Evolutionary conservation across 2,888 invertebrate species (phyloP), one percentile per base, ranked within the genome.

Genomic region (Ectropis crepuscularia): DNA sequence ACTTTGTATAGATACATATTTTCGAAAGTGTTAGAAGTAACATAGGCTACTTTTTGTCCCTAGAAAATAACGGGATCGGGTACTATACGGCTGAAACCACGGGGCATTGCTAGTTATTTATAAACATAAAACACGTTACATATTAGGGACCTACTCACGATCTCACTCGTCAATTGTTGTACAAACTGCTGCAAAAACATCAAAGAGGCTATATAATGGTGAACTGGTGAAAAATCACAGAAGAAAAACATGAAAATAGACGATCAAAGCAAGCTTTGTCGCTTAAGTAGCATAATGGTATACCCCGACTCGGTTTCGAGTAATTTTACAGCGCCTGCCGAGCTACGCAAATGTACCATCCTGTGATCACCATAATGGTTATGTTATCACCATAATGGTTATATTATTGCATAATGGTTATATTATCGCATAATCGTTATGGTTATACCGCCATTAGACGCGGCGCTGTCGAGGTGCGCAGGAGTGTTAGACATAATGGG

Each of bases 331-430:
- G 46, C 39, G 6, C 0, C 57, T 58, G 45, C 58, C 46, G 59
- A 10, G 46, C 45, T 60, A 53, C 53, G 60, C 53, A 60, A 53
- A 53, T 59, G 36, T 16, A 9, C 43, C 50, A 43, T 46, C 39
- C 58, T 28, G 53, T 11, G 36, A 53, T 60, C 42, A 37, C 41
- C 48, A 60, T 60, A 47, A 53, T 60, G 53, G 47, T 53, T 46
- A 45, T 38, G 58, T 51, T 51, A 59, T 51, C 51, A 51, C 45
- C 53, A 41, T 59, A 53, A 59, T 59, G 51, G 51, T 47, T 46
- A 53, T 38, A 41, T 53, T 59, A 59, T 47, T 47, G 36, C 39
- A 41, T 59, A 53, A 59, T 59, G 51, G 51, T 47, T 46, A 53
- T 38, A 41, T 53, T 59, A 59, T 47, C 53, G 36, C 12, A 46